Conservation (phyloP, 2,888 invertebrate genomes). For the Gryllus longicercus region DNA sequence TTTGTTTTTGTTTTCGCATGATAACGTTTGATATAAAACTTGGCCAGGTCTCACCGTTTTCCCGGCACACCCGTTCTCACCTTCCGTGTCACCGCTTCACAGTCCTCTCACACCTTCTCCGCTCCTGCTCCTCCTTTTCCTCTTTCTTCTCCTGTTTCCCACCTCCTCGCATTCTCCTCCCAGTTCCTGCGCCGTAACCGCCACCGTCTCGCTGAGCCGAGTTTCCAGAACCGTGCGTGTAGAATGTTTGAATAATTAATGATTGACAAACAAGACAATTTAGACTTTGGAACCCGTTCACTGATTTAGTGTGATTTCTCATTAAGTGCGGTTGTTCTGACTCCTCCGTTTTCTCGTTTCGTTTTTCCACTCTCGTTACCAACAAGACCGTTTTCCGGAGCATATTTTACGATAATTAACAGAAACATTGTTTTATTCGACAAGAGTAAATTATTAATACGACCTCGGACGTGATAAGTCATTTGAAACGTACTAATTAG, state of each 20-base stretch:
- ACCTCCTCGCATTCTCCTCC: neutral
- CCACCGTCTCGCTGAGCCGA: neutral
- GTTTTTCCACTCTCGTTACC: neutral
- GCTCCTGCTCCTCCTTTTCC: neutral
- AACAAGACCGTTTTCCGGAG: neutral
- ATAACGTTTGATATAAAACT: no score
- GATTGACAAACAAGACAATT: conserved; percentile 17
- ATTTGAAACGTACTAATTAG: neutral
- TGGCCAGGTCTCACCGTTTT: no score
- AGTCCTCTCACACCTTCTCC: no score
- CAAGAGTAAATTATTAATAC: conserved; percentile 17
- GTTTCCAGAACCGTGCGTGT: neutral
- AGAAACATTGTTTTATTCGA: conserved; percentile 2
- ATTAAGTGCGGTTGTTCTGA: neutral
- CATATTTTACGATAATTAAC: neutral
- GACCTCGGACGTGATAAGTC: neutral
- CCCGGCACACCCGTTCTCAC: no score
- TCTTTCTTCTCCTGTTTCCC: neutral
- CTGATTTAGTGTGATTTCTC: conserved; percentile 11
- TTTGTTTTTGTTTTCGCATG: no score
- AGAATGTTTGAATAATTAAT: conserved; percentile 17
- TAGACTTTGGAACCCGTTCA: conserved; percentile 3
- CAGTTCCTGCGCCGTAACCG: neutral
- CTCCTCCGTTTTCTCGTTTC: neutral
- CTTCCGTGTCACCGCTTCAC: no score